Conservation (phyloP, 2,113 vertebrate genomes). For the Cyphomyrus plagiostoma region DNA sequence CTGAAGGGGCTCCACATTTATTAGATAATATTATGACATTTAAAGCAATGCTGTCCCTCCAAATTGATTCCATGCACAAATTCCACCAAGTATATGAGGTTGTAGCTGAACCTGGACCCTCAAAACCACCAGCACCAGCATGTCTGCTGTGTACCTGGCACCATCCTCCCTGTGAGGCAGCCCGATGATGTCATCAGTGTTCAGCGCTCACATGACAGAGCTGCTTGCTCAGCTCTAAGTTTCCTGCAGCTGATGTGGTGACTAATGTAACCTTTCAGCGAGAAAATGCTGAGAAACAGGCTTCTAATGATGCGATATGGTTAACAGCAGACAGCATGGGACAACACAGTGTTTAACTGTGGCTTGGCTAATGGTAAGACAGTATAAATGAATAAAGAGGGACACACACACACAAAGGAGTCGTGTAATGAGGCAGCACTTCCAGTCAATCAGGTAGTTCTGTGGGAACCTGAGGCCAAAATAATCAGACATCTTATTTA, state of each 20-base stretch:
- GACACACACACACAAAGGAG: neutral
- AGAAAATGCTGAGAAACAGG: neutral
- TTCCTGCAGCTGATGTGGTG: neutral
- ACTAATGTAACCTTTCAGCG: neutral
- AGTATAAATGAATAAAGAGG: neutral
- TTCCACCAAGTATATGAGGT: neutral
- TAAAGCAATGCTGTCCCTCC: neutral
- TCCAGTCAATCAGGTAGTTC: neutral
- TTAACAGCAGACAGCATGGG: neutral
- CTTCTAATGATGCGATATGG: neutral
- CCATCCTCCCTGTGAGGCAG: neutral
- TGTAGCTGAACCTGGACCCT: neutral
- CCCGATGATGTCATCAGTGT: neutral
- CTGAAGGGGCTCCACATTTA: neutral
- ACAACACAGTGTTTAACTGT: neutral
- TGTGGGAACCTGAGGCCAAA: neutral
- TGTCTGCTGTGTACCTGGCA: neutral
- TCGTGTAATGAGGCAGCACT: neutral
- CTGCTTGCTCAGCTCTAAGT: neutral
- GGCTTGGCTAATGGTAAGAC: neutral
- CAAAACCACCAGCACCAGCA: neutral
- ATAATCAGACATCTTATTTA: neutral
- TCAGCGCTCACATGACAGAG: neutral
- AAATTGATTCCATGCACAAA: neutral
- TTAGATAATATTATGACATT: neutral